These are phyloP conservation scores for Acanthococcus lagerstroemiae DNA, from an alignment of 2,888 invertebrate species.

Conservation along the genomic window DNA sequence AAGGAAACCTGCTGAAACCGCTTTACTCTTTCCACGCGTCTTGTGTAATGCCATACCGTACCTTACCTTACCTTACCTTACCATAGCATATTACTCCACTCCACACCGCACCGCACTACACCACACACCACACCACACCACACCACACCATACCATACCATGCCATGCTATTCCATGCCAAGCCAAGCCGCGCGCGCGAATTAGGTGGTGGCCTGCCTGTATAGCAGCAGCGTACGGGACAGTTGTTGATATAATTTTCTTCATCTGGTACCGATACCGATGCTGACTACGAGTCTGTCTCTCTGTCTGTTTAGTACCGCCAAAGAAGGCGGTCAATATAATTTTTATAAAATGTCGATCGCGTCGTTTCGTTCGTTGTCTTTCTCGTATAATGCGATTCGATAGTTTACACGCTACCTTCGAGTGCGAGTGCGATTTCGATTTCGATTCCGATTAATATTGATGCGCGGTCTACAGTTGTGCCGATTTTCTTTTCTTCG, in stretches of 20 bases:
- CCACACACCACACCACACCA: no score
- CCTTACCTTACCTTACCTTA: no score
- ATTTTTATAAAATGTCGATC: constrained; percentile 10
- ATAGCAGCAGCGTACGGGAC: constrained; percentile 12
- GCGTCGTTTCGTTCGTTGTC: constrained; percentile 3
- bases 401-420: no score
- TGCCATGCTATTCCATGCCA: no score
- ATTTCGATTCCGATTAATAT: no score
- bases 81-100: no score
- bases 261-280: neutral
- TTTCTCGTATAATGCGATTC: no score
- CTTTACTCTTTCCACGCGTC: constrained; percentile 6
- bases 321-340: constrained; percentile 21
- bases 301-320: constrained; percentile 22
- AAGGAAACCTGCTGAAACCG: constrained; percentile 24
- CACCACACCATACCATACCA: no score
- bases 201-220: neutral
- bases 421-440: constrained; percentile 18
- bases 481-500: no score
- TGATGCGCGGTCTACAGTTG: constrained; percentile 20
- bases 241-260: constrained; percentile 13
- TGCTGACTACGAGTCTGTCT: constrained; percentile 9
- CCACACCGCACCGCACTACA: no score
- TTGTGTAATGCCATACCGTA: constrained; percentile 5
- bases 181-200: no score